A percentile compares a stretch with the other conserved stretches of the same genome.
phyloP scores from a whole-genome alignment of 2,888 invertebrate genomes.

The Erpobdella octoculata region DNA sequence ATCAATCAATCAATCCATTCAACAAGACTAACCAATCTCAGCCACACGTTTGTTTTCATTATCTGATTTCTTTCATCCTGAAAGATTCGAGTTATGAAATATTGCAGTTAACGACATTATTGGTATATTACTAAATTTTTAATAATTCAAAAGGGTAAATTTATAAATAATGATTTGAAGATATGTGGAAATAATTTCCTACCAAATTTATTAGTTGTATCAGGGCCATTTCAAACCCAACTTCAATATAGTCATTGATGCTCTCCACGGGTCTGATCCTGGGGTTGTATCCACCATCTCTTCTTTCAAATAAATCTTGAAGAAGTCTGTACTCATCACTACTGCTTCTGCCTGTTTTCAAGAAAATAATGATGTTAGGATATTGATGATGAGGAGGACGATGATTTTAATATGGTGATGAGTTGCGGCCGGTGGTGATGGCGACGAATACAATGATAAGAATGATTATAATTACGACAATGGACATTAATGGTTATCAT shows the following conservation, averaged over 20 bases:
- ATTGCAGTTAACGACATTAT: neutral
- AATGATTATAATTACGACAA: no score
- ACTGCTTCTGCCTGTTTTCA: slow-evolving; percentile 9
- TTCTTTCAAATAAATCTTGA: slow-evolving; percentile 28
- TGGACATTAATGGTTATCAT: no score
- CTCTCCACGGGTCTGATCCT: slow-evolving; percentile 22
- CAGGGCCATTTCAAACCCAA: slow-evolving; percentile 28
- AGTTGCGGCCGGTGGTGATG: no score
- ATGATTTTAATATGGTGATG: no score
- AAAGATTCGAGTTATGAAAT: neutral
- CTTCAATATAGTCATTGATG: slow-evolving; percentile 15
- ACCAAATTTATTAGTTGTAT: slow-evolving; percentile 27
- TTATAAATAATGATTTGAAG: no score
- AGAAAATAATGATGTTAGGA: no score
- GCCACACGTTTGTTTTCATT: slow-evolving; percentile 30
- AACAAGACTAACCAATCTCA: slow-evolving; percentile 29
- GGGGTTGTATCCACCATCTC: slow-evolving; percentile 30
- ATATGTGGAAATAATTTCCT: no score
- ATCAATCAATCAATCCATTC: no score
- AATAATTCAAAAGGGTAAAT: no score
- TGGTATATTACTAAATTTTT: no score
- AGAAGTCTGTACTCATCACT: slow-evolving; percentile 27
- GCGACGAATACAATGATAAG: no score
- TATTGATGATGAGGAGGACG: no score
- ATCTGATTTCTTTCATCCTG: slow-evolving; percentile 32